Evolutionary conservation across 1,140 invertebrate genomes (phyloP), one percentile per base, ranked within the genome.

Genomic region (Nilaparvata lugens): DNA sequence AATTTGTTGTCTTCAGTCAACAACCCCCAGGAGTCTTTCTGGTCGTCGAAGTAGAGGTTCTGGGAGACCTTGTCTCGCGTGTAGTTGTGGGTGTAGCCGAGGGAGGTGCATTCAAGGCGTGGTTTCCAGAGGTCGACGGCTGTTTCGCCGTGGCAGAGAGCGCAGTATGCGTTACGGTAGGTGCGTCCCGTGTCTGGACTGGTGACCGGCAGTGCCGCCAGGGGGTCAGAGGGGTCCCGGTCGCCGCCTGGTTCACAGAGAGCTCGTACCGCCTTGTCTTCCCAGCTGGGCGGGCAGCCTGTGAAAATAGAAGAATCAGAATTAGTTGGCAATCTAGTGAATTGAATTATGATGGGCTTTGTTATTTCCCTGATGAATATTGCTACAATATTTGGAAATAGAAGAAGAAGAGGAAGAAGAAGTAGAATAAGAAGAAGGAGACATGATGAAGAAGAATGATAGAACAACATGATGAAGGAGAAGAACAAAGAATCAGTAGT

Each of bases 81-180:
- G 11, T 65, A 25, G 42, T 64, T 60, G 28, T 63, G 45, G 14
- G 53, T 42, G 38, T 55, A 24, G 21, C 54, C 58, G 1, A 75
- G 43, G 1, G 67, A 65, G 6, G 71, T 69, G 63, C 76, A 79
- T 63, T 76, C 73, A 1, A 78, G 52, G 21, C 73, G 61, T 2
- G 74, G 73, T n/a, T 66, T 70, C 79, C 79, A 81, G 42, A 72
- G 42, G 18, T 68, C 66, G 2, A 71, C 40, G 2, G 61, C 35
- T 0, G 62, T 59, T 52, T 76, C 75, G 1, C 71, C 67, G 68
- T 83, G 77, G 64, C 82, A 84, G 4, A 75, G 56, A 0, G 81
- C 79, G 64, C 82, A 84, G 69, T 74, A 78, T 18, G 74, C 68
- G 64, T 83, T 84, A 52, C 73, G 73, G 67, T 80, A 84, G 0